phyloP scores from a whole-genome alignment of 2,797 vertebrate species.

The Pseudomugil tenellus region DNA sequence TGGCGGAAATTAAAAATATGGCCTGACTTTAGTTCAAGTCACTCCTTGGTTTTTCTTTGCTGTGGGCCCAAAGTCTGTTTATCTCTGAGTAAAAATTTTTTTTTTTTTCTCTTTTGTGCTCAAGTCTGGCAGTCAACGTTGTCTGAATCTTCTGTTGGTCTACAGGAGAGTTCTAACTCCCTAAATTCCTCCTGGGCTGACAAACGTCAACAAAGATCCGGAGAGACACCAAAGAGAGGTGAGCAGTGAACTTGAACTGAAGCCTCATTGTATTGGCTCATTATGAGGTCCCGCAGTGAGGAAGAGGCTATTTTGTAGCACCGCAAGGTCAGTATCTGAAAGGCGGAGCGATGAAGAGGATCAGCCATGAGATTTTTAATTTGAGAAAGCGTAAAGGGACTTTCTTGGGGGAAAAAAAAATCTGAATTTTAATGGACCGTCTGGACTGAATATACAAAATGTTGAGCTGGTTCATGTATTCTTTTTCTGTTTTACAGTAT shows the following conservation, averaged over 20 bases:
- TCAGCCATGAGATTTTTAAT: conserved; percentile 79
- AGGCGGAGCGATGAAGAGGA: conserved; percentile 75
- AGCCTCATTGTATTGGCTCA: conserved; percentile 80
- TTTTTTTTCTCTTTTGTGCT: conserved; percentile 47
- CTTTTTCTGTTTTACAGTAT: conserved; percentile 25
- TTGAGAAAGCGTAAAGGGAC: conserved; percentile 73
- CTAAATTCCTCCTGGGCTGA: conserved; percentile 77
- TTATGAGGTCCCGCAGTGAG: conserved; percentile 79
- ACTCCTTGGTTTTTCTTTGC: conserved; percentile 46
- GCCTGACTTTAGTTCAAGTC: conserved; percentile 61
- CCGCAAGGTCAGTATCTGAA: conserved; percentile 82
- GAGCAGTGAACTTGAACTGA: conserved; percentile 82
- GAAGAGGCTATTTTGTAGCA: conserved; percentile 81
- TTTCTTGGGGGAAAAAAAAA: conserved; percentile 63
- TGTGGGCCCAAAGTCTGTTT: conserved; percentile 61
- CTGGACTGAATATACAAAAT: conserved; percentile 52
- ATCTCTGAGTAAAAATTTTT: conserved; percentile 51
- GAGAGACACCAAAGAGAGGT: conserved; percentile 79
- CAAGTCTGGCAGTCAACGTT: conserved; percentile 63
- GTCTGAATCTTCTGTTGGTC: conserved; percentile 59
- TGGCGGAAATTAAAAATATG: conserved; percentile 43
- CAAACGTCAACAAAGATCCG: conserved; percentile 81
- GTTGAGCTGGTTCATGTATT: conserved; percentile 51
- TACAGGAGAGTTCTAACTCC: conserved; percentile 68
- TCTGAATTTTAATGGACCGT: conserved; percentile 71